These are phyloP conservation scores for Sebastes aleutianus DNA, from an alignment of 2,797 vertebrate genomes.

Conservation along the genomic window DNA sequence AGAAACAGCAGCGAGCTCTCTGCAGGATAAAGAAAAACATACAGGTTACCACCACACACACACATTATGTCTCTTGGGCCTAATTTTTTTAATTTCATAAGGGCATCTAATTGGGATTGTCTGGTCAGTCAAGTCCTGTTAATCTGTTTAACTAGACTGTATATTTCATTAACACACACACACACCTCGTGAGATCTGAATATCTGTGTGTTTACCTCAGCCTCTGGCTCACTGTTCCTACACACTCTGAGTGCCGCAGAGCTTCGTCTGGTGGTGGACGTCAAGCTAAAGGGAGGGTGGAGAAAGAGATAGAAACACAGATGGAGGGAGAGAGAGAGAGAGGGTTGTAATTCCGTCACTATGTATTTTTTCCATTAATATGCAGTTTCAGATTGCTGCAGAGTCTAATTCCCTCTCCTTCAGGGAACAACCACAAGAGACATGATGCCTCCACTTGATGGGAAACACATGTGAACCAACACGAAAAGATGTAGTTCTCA, in stretches of 20 bases:
- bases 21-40: slow-evolving; percentile 69
- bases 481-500: slow-evolving; percentile 20
- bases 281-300: slow-evolving; percentile 82
- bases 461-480: slow-evolving; percentile 73
- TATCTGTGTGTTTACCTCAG: slow-evolving; percentile 82
- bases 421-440: slow-evolving; percentile 64
- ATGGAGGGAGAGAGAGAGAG: background rate
- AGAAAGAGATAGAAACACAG: slow-evolving; percentile 23
- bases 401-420: slow-evolving; percentile 33
- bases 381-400: slow-evolving; percentile 51
- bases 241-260: slow-evolving; percentile 89
- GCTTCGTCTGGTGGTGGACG: slow-evolving; percentile 93
- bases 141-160: background rate
- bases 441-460: slow-evolving; percentile 67
- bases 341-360: slow-evolving; percentile 29
- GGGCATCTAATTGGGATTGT: background rate
- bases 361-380: slow-evolving; percentile 48
- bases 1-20: slow-evolving; percentile 98
- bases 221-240: slow-evolving; percentile 86
- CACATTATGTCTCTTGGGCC: background rate
- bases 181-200: slow-evolving; percentile 2
- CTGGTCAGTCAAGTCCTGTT: background rate
- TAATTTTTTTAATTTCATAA: slow-evolving; percentile 19
- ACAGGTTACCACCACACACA: slow-evolving; percentile 5
- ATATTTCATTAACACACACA: slow-evolving; percentile 16